phyloP scores from a whole-genome alignment of 1,140 invertebrate species.

The Cherax destructor region DNA sequence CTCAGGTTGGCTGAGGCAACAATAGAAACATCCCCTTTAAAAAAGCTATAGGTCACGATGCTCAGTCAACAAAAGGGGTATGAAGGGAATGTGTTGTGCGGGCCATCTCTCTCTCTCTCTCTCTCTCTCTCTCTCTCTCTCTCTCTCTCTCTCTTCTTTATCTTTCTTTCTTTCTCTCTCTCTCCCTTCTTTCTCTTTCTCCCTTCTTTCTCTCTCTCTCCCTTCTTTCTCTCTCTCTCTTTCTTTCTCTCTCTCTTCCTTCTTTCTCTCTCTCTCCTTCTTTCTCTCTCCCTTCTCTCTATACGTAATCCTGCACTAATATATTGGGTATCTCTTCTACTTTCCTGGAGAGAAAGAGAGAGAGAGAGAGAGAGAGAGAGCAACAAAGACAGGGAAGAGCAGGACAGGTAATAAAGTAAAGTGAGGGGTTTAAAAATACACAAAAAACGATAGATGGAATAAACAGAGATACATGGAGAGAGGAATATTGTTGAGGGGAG shows the following conservation, averaged over 20 bases:
- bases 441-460: constrained; percentile 19
- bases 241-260: too few relatives aligned
- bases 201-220: too few relatives aligned
- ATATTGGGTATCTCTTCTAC: too few relatives aligned
- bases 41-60: constrained; percentile 8
- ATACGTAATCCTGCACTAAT: too few relatives aligned
- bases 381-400: constrained; percentile 19
- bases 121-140: too few relatives aligned
- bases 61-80: constrained; percentile 4
- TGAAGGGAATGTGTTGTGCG: neutral
- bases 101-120: neutral
- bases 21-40: neutral
- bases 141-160: too few relatives aligned
- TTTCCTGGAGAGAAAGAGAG: too few relatives aligned
- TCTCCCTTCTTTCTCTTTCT: too few relatives aligned
- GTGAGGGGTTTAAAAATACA: constrained; percentile 21
- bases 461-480: constrained; percentile 37
- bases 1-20: neutral
- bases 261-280: too few relatives aligned
- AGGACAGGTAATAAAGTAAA: constrained; percentile 15
- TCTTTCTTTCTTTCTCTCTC: too few relatives aligned
- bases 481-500: constrained; percentile 37
- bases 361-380: constrained; percentile 6
- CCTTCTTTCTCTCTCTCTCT: too few relatives aligned
- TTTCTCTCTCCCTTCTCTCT: too few relatives aligned